phyloP scores from a whole-genome alignment of 2,797 vertebrate species.

The Zenarchopterus dispar region DNA sequence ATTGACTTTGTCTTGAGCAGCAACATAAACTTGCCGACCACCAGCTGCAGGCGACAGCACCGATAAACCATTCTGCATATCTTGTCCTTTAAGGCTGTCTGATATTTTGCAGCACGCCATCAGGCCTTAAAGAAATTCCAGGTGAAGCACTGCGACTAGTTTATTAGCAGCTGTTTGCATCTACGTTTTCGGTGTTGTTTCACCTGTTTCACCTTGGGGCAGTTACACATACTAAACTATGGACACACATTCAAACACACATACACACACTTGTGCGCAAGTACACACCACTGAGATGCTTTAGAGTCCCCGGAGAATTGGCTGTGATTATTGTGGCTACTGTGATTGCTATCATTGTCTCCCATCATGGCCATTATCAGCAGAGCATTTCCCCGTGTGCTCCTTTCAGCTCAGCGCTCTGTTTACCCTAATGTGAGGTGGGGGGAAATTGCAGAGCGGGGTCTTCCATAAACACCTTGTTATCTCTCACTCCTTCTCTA shows the following conservation, averaged over 20 bases:
- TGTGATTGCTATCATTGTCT: slow-evolving; percentile 78
- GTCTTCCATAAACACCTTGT: slow-evolving; percentile 79
- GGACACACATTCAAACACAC: slow-evolving; percentile 10
- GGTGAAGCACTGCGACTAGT: not conserved
- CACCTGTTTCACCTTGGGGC: slow-evolving; percentile 5
- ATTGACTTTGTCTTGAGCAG: no score
- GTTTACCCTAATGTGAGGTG: slow-evolving; percentile 77
- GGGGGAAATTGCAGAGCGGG: slow-evolving; percentile 57
- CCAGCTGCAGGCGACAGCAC: not conserved
- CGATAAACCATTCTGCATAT: not conserved
- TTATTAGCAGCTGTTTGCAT: not conserved
- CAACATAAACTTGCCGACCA: not conserved
- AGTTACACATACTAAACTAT: slow-evolving; percentile 26
- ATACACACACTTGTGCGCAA: not conserved
- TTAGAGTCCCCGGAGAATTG: slow-evolving; percentile 65
- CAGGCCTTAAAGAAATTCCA: not conserved
- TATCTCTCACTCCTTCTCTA: slow-evolving; percentile 75
- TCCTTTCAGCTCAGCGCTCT: slow-evolving; percentile 67
- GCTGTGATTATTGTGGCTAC: slow-evolving; percentile 76
- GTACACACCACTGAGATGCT: slow-evolving; percentile 39
- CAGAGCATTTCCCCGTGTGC: slow-evolving; percentile 61
- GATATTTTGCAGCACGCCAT: not conserved
- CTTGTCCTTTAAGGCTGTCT: not conserved
- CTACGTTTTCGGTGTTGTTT: slow-evolving; percentile 5
- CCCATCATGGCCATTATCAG: slow-evolving; percentile 77